Evolutionary conservation across 2,797 vertebrate genomes (phyloP).

Genomic region (Ctenosaura bakeri): DNA sequence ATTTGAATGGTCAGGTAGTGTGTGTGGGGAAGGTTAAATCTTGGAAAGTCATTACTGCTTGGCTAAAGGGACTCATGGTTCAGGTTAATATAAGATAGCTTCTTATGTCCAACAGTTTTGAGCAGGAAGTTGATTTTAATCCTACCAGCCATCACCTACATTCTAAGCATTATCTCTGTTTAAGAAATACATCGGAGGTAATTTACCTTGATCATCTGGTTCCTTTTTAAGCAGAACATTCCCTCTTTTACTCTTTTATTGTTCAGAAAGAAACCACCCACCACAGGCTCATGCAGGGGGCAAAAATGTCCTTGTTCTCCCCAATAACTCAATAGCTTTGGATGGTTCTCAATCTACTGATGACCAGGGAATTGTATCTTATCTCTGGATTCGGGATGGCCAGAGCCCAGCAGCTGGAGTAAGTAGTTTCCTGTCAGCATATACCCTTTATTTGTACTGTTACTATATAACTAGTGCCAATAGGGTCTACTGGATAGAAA

Average conservation of each 20-base stretch:
- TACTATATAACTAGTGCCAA: not conserved
- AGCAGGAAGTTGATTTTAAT: not conserved
- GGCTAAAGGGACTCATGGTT: too few species aligned
- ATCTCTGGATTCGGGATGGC: conserved; percentile 88
- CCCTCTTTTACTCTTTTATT: conserved; percentile 68
- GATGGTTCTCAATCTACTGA: conserved; percentile 88
- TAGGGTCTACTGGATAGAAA: not conserved
- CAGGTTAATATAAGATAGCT: not conserved
- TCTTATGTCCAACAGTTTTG: not conserved
- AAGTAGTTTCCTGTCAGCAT: conserved; percentile 61
- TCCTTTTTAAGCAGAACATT: conserved; percentile 61
- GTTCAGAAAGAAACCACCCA: conserved; percentile 83
- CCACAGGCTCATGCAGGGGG: conserved; percentile 89
- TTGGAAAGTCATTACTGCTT: too few species aligned
- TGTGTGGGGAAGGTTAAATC: too few species aligned
- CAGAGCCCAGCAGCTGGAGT: conserved; percentile 95
- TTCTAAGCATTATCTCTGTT: not conserved
- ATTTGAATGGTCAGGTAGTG: too few species aligned
- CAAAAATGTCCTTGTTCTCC: conserved; percentile 88
- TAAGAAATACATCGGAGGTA: not conserved
- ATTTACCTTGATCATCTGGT: not conserved
- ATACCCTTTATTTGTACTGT: not conserved
- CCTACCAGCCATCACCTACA: too few species aligned
- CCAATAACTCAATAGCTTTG: conserved; percentile 90
- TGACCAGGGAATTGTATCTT: conserved; percentile 84